Evolutionary conservation across 2,797 vertebrate species (phyloP).

Genomic region (Sebastes nivosus): DNA sequence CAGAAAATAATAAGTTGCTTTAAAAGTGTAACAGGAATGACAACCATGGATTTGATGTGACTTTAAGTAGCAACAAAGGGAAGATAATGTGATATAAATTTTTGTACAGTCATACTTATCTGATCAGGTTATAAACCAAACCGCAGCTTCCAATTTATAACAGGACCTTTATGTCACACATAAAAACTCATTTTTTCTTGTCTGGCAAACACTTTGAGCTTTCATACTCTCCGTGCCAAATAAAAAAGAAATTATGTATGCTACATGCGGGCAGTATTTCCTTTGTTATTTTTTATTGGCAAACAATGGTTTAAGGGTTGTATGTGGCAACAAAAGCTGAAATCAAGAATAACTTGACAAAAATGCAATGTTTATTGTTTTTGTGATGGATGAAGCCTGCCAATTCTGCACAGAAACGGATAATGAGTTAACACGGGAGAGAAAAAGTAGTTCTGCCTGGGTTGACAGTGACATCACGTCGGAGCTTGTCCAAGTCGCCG

Average conservation of each 20-base stretch:
- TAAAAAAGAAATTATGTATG: constrained; percentile 18
- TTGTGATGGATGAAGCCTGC: neutral
- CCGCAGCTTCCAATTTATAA: constrained; percentile 6
- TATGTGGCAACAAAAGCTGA: neutral
- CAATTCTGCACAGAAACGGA: neutral
- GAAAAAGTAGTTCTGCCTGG: constrained; percentile 7
- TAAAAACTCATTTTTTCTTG: constrained; percentile 17
- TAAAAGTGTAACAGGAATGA: neutral
- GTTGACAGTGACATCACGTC: constrained; percentile 17
- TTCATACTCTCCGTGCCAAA: neutral
- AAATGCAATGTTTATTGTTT: constrained; percentile 9
- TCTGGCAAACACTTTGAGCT: constrained; percentile 6
- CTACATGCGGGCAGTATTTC: neutral
- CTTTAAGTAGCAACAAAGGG: constrained; percentile 12
- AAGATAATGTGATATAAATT: constrained; percentile 2
- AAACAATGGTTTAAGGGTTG: neutral
- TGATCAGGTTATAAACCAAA: constrained; percentile 26
- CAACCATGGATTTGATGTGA: neutral
- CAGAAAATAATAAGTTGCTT: neutral
- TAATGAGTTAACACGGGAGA: neutral
- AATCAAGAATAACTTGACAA: neutral
- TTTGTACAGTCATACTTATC: constrained; percentile 8
- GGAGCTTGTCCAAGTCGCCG: constrained; percentile 6
- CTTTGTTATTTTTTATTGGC: constrained; percentile 8
- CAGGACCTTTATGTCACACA: constrained; percentile 18